Evolutionary conservation across 2,888 invertebrate species (phyloP), one percentile per base, ranked within the genome.

Genomic region (Linnaemya vulpina): DNA sequence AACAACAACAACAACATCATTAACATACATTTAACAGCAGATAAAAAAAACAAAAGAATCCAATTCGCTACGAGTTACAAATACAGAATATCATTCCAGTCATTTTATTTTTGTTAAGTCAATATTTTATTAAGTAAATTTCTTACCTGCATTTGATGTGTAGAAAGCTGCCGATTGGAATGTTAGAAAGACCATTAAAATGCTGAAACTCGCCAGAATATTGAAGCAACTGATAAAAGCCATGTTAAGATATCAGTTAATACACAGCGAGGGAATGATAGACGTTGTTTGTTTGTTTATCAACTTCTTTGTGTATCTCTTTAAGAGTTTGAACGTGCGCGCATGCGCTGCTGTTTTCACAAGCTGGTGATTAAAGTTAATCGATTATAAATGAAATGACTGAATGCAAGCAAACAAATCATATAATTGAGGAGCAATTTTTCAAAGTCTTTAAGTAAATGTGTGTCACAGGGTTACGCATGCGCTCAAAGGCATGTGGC

Each of bases 111-210:
- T 30, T 30, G n/a, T n/a, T 11, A 5, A 51, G 22, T 25, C 0
- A 63, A 49, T 22, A 5, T 30, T 30, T 30, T 30, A 43, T 53
- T 43, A 3, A 55, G 43, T 4, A n/a, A 46, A 51, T 83, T 30
- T 30, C 90, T 89, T 88, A 90, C 90, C 90, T 89, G 90, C 88
- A 73, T 89, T 89, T 87, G 89, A 89, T 73, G 91, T 89, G 86
- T 91, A 89, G 84, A 88, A 91, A 71, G 90, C 90, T 87, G 89
- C 90, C 90, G 91, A 87, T 88, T 90, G 90, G 83, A 89, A 88
- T 80, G 91, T 89, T 88, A 89, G 87, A 88, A 68, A 87, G 20
- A 62, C 53, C 46, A 85, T 70, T 51, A 89, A 89, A 88, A 88
- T 87, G 88, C 86, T 85, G 88, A 90, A 83, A 87, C 89, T 87